phyloP scores from a whole-genome alignment of 2,888 invertebrate genomes.

The Drosophila birchii region DNA sequence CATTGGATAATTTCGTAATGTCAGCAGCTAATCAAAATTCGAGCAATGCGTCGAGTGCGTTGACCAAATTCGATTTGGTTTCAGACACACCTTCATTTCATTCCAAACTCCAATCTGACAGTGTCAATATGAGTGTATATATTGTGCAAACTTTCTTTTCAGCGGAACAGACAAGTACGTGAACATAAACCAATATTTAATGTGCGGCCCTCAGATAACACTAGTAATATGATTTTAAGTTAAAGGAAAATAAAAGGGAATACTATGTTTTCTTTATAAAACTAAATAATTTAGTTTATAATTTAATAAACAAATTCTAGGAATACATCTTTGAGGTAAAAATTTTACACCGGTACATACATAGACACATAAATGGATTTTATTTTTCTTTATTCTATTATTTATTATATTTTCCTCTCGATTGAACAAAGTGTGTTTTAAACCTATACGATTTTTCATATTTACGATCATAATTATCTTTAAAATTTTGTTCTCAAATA shows the following conservation, averaged over 20 bases:
- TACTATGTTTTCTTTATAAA: not conserved
- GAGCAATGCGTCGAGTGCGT: conserved; percentile 39
- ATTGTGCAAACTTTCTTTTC: conserved; percentile 72
- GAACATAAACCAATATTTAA: conserved; percentile 12
- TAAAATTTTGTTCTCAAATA: no score
- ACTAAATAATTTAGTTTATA: not conserved
- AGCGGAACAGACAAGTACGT: conserved; percentile 9
- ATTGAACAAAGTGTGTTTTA: no score
- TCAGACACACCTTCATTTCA: conserved; percentile 36
- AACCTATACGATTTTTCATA: no score
- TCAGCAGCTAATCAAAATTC: conserved; percentile 49
- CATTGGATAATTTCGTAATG: conserved; percentile 61
- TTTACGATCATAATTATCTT: no score
- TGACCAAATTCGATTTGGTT: conserved; percentile 27
- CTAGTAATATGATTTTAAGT: not conserved
- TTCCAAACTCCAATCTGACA: conserved; percentile 21
- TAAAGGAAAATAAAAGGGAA: no score
- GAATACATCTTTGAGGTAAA: not conserved
- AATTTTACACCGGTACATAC: no score
- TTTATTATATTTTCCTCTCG: no score
- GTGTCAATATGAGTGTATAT: conserved; percentile 29
- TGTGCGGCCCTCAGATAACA: not conserved
- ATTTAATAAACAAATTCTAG: not conserved
- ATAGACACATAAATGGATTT: no score
- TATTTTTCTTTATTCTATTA: no score